Evolutionary conservation across 2,113 vertebrate species (phyloP).

Genomic region (Athene noctua): DNA sequence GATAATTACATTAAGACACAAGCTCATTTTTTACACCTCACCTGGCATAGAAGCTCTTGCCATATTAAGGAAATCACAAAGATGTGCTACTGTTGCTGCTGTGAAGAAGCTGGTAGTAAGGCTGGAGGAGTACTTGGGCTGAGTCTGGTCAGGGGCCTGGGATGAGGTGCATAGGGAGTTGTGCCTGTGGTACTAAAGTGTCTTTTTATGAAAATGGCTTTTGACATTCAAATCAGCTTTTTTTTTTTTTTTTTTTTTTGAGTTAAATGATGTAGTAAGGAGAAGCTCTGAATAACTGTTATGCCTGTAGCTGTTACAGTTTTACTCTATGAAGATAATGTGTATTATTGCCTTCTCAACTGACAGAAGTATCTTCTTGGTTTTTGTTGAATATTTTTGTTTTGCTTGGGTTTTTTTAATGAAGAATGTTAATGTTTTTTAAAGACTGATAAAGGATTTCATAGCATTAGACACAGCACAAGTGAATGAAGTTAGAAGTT

Average conservation of each 20-base stretch:
- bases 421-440: not conserved
- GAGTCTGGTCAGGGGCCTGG: not conserved
- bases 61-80: not conserved
- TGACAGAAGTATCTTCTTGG: not conserved
- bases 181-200: not conserved
- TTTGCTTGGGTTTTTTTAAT: not conserved
- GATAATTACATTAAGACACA: not conserved
- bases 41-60: not conserved
- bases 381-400: not conserved
- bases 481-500: not conserved
- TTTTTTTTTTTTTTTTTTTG: not conserved
- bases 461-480: not conserved
- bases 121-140: not conserved
- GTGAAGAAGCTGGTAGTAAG: not conserved
- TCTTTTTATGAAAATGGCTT: not conserved
- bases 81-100: not conserved
- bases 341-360: not conserved
- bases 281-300: not conserved
- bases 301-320: not conserved
- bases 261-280: not conserved
- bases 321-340: not conserved
- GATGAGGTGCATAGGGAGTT: rapidly evolving
- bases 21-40: constrained; percentile 27
- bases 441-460: not conserved
- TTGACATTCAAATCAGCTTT: not conserved